Percentiles rank a stretch among this genome's conserved stretches.
phyloP scores from a whole-genome alignment of 1,140 invertebrate species.

The Drosophila equinoxialis region DNA sequence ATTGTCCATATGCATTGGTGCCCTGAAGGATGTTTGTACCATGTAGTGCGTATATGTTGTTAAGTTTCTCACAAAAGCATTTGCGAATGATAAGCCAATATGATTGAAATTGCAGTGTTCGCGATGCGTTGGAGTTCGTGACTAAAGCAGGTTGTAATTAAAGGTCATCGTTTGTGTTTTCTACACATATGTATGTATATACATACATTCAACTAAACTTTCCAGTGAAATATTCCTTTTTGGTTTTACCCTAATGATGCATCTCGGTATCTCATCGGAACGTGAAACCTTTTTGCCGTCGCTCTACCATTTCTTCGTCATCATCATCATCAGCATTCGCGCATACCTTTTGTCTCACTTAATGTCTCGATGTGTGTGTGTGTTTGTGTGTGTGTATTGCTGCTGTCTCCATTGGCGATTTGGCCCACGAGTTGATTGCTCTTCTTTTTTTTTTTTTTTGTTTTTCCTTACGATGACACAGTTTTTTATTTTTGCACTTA shows the following conservation, averaged over 20 bases:
- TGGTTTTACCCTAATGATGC: slow-evolving; percentile 6
- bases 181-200: background rate
- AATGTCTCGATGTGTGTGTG: too few relatives aligned
- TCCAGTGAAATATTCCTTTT: background rate
- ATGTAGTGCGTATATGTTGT: slow-evolving; percentile 2
- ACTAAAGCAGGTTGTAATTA: slow-evolving; percentile 13
- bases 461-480: slow-evolving; percentile 3
- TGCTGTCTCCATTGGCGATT: slow-evolving; percentile 3
- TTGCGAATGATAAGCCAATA: slow-evolving; percentile 14
- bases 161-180: background rate
- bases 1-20: background rate
- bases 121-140: slow-evolving; percentile 11
- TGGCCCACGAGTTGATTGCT: slow-evolving; percentile 36
- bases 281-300: slow-evolving; percentile 5
- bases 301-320: slow-evolving; percentile 13
- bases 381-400: background rate
- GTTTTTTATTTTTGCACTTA: slow-evolving; percentile 16
- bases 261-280: background rate
- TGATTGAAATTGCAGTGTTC: slow-evolving; percentile 14
- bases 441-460: slow-evolving; percentile 20
- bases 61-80: slow-evolving; percentile 14
- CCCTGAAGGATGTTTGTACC: background rate
- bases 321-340: background rate
- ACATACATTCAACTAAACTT: background rate
- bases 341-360: slow-evolving; percentile 4